Evolutionary conservation across 2,113 vertebrate genomes (phyloP), one percentile per base, ranked within the genome.

Genomic region (Pomatostomus ruficeps): DNA sequence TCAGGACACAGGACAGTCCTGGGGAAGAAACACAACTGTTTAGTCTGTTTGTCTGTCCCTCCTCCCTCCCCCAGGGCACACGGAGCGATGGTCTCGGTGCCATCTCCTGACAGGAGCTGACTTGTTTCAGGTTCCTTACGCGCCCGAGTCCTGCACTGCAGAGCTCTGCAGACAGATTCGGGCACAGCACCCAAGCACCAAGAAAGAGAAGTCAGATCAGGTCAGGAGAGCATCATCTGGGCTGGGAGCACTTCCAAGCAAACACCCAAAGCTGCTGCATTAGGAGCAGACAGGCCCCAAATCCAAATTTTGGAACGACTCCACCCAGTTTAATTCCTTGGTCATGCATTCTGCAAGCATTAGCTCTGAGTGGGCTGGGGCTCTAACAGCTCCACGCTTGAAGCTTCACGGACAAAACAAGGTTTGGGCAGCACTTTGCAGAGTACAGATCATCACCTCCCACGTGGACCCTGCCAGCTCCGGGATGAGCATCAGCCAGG

Each of bases 221-320:
- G 95, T 96, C 96, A 96, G 75, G 59, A 89, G 88, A 96, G 88
- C 96, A 94, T 96, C 95, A 96, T 95, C 85, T 67, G 21, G 2
- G 12, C 95, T 36, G 88, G 96, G 93, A 96, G 55, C 43, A 36
- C 38, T 71, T 96, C 95, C 96, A 97, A 91, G 81, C 94, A 97
- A 96, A 95, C 93, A 96, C 91, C 95, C 95, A 93, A 91, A 93
- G 71, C 88, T 89, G 88, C 96, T 76, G 91, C 78, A 3, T 54
- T 85, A 85, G 72, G 46, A 94, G 55, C 22, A 1, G 71, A 93
- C 93, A 90, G 75, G 93, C 88, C 94, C 72, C 78, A 80, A 49
- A 85, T 94, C 95, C 94, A 97, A 59, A 80, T 33, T 91, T 83
- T 96, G 91, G 93, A 80, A 80, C 36, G 48, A 85, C 95, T 95